Evolutionary conservation across 2,113 vertebrate species (phyloP).

Genomic region (Zosterops lateralis): DNA sequence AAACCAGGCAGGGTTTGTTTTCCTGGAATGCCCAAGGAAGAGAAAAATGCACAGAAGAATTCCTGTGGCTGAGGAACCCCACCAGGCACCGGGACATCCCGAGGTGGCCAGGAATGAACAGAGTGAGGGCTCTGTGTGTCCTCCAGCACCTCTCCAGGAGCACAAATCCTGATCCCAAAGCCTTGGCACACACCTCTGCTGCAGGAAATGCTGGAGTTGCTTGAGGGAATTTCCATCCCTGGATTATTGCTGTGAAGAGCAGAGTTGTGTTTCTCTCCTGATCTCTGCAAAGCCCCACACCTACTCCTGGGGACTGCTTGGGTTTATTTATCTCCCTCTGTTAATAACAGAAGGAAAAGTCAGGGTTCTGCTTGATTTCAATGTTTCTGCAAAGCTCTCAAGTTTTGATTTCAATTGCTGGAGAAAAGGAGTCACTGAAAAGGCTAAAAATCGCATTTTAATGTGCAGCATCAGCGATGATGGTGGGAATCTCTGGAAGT

Average conservation of each 20-base stretch:
- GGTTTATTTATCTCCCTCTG: not conserved
- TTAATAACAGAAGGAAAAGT: not conserved
- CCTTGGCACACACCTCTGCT: not conserved
- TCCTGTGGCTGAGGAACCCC: not conserved
- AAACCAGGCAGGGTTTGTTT: not conserved
- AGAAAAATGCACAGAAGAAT: not conserved
- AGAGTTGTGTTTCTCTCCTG: not conserved
- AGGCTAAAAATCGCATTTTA: not conserved
- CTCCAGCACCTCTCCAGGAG: not conserved
- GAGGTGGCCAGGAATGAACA: not conserved
- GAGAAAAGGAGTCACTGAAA: not conserved
- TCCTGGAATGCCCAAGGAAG: not conserved
- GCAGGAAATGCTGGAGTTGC: not conserved
- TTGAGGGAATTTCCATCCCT: not conserved
- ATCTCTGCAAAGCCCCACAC: not conserved
- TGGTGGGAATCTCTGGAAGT: not conserved
- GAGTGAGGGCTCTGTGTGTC: not conserved
- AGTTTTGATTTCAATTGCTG: not conserved
- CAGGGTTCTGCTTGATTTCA: not conserved
- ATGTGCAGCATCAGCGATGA: not conserved
- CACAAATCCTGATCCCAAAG: rapidly evolving
- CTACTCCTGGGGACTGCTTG: rapidly evolving
- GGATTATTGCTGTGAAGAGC: not conserved
- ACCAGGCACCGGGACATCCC: not conserved
- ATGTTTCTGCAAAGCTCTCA: not conserved